These are phyloP conservation scores for Chinchilla lanigera DNA, from an alignment of 2,113 vertebrate genomes.

Conservation along the genomic window DNA sequence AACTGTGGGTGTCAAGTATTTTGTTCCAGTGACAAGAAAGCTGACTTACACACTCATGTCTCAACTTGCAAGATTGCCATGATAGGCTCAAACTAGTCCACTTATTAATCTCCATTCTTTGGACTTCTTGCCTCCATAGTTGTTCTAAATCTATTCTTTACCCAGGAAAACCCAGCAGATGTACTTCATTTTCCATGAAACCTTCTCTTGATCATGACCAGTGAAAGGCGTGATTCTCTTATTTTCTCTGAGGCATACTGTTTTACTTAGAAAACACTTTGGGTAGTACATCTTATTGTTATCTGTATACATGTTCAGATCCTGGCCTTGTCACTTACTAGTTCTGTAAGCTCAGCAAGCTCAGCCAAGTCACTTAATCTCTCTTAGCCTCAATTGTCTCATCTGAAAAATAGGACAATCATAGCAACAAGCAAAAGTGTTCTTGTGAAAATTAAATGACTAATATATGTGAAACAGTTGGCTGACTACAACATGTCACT, in stretches of 20 bases:
- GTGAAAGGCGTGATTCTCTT: not conserved
- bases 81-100: not conserved
- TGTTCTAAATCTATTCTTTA: conserved; percentile 1
- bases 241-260: not conserved
- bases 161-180: not conserved
- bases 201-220: not conserved
- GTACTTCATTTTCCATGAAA: not conserved
- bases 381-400: not conserved
- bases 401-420: conserved; percentile 44
- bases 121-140: not conserved
- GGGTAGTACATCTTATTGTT: not conserved
- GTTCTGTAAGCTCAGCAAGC: not conserved
- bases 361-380: not conserved
- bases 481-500: not conserved
- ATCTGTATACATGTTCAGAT: not conserved
- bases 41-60: not conserved
- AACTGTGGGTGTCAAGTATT: not conserved
- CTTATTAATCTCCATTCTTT: not conserved
- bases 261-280: not conserved
- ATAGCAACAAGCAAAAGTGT: not conserved
- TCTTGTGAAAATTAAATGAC: conserved; percentile 4
- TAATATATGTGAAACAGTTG: not conserved
- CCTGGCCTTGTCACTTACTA: not conserved
- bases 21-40: not conserved
- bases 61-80: not conserved